Percentiles rank a stretch among this genome's conserved stretches.
Conservation (phyloP, 2,113 vertebrate species). For the Eretmochelys imbricata region DNA sequence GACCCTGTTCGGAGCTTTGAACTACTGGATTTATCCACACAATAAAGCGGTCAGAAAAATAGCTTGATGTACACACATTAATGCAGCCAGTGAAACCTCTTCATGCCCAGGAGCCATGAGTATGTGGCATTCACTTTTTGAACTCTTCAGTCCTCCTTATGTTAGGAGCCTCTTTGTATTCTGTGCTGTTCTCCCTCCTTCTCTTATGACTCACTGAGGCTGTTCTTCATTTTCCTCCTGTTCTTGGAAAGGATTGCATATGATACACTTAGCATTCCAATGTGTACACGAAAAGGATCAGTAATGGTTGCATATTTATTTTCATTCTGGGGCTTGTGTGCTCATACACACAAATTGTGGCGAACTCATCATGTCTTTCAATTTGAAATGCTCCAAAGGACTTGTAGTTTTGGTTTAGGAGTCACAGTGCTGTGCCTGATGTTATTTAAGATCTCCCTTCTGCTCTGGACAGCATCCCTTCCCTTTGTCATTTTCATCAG, state of each 20-base stretch:
- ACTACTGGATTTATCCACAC: background rate
- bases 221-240: background rate
- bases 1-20: background rate
- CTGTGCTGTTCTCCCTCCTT: background rate
- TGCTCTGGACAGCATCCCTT: background rate
- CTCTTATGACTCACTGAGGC: background rate
- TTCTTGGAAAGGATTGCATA: background rate
- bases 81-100: accelerated
- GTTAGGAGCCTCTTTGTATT: background rate
- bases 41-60: background rate
- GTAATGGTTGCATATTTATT: background rate
- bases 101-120: accelerated
- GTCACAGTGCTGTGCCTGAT: background rate
- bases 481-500: background rate
- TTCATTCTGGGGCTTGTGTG: background rate
- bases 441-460: background rate
- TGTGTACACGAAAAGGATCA: background rate
- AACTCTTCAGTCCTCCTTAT: background rate
- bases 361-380: background rate
- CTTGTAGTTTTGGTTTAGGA: background rate
- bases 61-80: accelerated
- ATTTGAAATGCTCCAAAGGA: background rate
- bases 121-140: background rate
- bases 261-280: background rate
- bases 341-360: accelerated